Evolutionary conservation across 2,888 invertebrate species (phyloP).

Genomic region (Escarpia spicata): DNA sequence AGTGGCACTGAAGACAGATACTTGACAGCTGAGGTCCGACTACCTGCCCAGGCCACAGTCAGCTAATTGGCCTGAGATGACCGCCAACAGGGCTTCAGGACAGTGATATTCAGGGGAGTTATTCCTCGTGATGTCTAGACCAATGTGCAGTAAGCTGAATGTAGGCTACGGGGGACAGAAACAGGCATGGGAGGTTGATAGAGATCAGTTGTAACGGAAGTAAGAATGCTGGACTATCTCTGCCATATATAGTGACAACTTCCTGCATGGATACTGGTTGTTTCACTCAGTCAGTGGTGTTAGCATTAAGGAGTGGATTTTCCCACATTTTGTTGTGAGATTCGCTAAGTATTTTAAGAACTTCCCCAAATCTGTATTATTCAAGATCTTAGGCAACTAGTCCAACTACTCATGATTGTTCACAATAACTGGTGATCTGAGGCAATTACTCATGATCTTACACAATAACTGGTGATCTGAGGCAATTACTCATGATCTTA

Average conservation of each 20-base stretch:
- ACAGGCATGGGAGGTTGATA: background rate
- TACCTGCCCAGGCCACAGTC: background rate
- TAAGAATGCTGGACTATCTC: background rate
- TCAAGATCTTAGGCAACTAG: no score
- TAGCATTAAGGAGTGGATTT: background rate
- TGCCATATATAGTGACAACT: background rate
- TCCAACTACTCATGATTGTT: no score
- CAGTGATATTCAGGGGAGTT: constrained; percentile 1
- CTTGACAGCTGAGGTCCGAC: background rate
- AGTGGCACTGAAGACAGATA: background rate
- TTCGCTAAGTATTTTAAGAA: no score
- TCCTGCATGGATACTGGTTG: background rate
- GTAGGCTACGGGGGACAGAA: background rate
- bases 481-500: no score
- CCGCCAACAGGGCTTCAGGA: background rate
- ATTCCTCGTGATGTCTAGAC: background rate
- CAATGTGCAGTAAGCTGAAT: background rate
- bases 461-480: no score
- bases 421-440: no score
- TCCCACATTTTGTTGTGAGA: no score
- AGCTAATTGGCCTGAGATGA: constrained; percentile 8
- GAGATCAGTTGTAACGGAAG: background rate
- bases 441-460: no score
- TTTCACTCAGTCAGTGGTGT: background rate
- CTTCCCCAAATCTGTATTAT: no score